These are phyloP conservation scores for Zoroaster sp. DNA, from an alignment of 53 echinoderm and acorn worm genomes.

Conservation along the genomic window DNA sequence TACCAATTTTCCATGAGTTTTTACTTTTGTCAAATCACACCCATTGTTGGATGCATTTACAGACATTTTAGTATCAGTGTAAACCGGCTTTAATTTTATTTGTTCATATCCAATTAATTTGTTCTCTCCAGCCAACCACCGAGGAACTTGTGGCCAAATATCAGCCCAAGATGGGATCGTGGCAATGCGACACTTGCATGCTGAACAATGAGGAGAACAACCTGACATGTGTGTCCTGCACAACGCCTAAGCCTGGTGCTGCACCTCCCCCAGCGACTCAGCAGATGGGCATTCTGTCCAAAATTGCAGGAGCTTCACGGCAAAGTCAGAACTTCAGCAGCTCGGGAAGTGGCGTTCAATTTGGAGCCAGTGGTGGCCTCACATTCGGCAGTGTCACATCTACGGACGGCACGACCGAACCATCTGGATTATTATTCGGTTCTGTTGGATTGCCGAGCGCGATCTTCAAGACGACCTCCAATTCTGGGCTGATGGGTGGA, in stretches of 20 bases:
- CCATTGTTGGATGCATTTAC: neutral
- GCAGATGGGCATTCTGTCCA: neutral
- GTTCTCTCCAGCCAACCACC: slow-evolving; percentile 7
- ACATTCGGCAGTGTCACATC: neutral
- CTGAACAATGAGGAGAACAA: slow-evolving; percentile 49
- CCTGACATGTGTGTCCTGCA: slow-evolving; percentile 67
- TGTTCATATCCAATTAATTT: neutral
- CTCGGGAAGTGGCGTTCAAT: neutral
- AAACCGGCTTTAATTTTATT: neutral
- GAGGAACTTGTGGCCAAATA: slow-evolving; percentile 57
- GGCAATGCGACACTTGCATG: slow-evolving; percentile 75
- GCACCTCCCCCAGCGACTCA: neutral
- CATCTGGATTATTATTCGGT: neutral
- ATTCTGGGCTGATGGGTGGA: neutral
- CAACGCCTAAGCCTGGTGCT: slow-evolving; percentile 71
- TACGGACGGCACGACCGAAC: neutral
- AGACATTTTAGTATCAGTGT: neutral
- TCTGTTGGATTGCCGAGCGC: neutral
- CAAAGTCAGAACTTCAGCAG: neutral
- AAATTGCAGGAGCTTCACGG: neutral
- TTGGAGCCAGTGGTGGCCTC: neutral
- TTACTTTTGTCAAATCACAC: too few relatives aligned
- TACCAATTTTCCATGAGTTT: too few relatives aligned
- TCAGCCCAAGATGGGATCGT: slow-evolving; percentile 65
- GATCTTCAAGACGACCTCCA: neutral